phyloP scores from a whole-genome alignment of 2,888 invertebrate genomes.

The Leucoptera coffeella region DNA sequence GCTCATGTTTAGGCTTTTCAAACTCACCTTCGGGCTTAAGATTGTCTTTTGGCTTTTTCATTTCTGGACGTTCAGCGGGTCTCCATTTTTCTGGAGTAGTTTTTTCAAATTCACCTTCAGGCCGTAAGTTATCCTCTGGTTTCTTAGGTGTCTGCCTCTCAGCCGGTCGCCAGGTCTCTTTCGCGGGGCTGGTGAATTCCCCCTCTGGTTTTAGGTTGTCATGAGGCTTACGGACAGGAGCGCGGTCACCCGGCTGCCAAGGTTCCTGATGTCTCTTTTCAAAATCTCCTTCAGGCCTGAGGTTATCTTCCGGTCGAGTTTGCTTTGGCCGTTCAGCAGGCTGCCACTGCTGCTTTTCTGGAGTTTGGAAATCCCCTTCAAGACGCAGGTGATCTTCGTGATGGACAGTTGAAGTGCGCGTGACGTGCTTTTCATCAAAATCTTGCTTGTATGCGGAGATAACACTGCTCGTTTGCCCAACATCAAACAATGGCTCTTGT shows the following conservation, averaged over 20 bases:
- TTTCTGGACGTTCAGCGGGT: slow-evolving; percentile 36
- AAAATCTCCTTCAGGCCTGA: slow-evolving; percentile 21
- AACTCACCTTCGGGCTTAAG: slow-evolving; percentile 24
- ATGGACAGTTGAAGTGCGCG: slow-evolving; percentile 50
- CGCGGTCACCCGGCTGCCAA: slow-evolving; percentile 21
- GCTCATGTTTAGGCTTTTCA: slow-evolving; percentile 14
- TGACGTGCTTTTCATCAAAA: slow-evolving; percentile 60
- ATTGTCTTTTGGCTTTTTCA: slow-evolving; percentile 27
- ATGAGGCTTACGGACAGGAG: slow-evolving; percentile 20
- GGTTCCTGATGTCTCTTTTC: slow-evolving; percentile 21
- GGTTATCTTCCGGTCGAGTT: slow-evolving; percentile 36
- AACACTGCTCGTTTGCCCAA: slow-evolving; percentile 47
- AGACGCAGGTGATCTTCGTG: slow-evolving; percentile 67
- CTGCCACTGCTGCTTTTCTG: slow-evolving; percentile 38
- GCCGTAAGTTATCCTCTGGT: slow-evolving; percentile 46
- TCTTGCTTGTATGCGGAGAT: slow-evolving; percentile 60
- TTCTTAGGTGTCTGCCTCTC: slow-evolving; percentile 29
- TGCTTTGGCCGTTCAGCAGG: slow-evolving; percentile 55
- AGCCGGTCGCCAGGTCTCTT: slow-evolving; percentile 39
- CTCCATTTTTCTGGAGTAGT: slow-evolving; percentile 26
- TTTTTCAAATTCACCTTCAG: slow-evolving; percentile 42
- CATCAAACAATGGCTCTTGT: slow-evolving; percentile 54
- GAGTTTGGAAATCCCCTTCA: slow-evolving; percentile 62
- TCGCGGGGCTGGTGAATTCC: slow-evolving; percentile 35
- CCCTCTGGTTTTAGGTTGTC: slow-evolving; percentile 58